Percentiles rank a stretch among this genome's conserved stretches.
Conservation (phyloP, 1,140 invertebrate species). For the Drosophila nigromelanica region DNA sequence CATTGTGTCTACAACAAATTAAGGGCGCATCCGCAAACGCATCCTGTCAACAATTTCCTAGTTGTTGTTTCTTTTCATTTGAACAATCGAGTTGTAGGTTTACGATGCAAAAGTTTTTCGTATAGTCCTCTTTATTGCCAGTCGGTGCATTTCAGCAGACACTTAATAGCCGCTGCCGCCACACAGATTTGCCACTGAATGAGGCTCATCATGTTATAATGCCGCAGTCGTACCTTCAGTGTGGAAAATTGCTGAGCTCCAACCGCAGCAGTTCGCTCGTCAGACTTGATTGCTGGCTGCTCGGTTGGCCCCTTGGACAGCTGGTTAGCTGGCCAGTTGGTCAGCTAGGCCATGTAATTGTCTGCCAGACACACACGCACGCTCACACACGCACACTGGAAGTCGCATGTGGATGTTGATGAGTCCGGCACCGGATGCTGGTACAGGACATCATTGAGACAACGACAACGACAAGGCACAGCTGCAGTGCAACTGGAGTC, state of each 20-base stretch:
- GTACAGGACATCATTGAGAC: conserved; percentile 48
- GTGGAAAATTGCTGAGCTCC: conserved; percentile 61
- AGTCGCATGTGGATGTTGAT: conserved; percentile 24
- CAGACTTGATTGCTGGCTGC: conserved; percentile 53
- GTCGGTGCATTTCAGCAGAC: conserved; percentile 15
- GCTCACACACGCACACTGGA: conserved; percentile 13
- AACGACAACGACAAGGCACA: conserved; percentile 27
- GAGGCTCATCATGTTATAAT: conserved; percentile 77
- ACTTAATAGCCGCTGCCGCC: conserved; percentile 19
- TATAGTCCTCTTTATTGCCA: conserved; percentile 14
- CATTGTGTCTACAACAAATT: conserved; percentile 64
- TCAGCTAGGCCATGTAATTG: conserved; percentile 63
- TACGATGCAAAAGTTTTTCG: conserved; percentile 20
- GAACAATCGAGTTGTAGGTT: conserved; percentile 69
- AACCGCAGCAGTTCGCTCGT: conserved; percentile 48
- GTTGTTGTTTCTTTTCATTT: conserved; percentile 45
- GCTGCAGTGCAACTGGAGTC: conserved; percentile 4
- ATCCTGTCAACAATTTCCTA: conserved; percentile 74
- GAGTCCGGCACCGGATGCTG: conserved; percentile 33
- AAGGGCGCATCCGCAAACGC: conserved; percentile 64
- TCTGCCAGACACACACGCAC: conserved; percentile 51
- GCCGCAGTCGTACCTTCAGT: conserved; percentile 46
- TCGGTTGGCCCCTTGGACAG: conserved; percentile 2
- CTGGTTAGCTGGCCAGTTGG: conserved; percentile 24
- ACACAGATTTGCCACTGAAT: conserved; percentile 61